Base-by-base conservation (phyloP, 2,888 invertebrate genomes). In the Pecten maximus region DNA sequence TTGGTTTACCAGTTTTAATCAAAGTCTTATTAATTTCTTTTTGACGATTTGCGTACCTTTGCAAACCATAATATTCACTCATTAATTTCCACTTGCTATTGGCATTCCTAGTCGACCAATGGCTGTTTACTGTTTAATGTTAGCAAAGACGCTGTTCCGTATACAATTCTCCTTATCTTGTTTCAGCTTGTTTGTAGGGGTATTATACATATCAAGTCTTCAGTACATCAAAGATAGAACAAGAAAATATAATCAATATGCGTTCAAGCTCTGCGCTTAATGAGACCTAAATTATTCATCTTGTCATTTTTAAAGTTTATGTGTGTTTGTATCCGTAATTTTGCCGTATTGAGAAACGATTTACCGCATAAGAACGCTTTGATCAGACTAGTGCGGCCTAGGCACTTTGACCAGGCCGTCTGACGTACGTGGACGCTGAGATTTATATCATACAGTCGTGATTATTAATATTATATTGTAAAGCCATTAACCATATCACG, bases 241-340 rank as follows among this genome's bases (percentile, higher is more conserved):
- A 74, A 74, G 74, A 74, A 74, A 74, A 35, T 35, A 74, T 28
- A 74, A 74, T 74, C 74, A 74, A 74, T 74, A 74, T 74, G 35
- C 35, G 74, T 74, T 74, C 74, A 35, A 74, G 74, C 74, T 74
- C 74, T 6, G 35, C 4, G 74, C 74, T 74, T 35, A 74, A 74
- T 74, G 74, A 74, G 74, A 2, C 74, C 74, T 74, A 74, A 74
- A 74, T 74, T 74, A 74, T 74, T 28, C 74, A 74, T 74, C 74
- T 74, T 74, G 74, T 74, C 74, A 74, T 74, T 74, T 74, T 74
- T 74, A 74, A 74, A 74, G 74, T 74, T 74, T 74, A 74, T 74
- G 74, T 35, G 2, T 74, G 74, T 74, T 74, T 74, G 74, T 74
- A 74, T 8, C 74, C 74, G 28, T 74, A 74, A 74, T 74, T 74